A percentile compares a stretch with the other conserved stretches of the same genome.
phyloP scores from a whole-genome alignment of 2,797 vertebrate species.

The Enteromius thamalakanensis region DNA sequence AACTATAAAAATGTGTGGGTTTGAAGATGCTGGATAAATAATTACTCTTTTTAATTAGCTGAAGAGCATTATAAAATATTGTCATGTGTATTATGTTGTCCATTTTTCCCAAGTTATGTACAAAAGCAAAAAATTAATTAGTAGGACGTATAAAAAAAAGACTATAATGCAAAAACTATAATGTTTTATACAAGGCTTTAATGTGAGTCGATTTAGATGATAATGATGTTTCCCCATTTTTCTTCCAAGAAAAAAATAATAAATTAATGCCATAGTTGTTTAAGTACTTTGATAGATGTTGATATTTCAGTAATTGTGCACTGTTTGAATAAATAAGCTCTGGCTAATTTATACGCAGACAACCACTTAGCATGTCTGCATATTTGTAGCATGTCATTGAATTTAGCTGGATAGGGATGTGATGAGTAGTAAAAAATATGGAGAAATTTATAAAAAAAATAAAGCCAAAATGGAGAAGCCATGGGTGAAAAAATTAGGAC shows the following conservation, averaged over 20 bases:
- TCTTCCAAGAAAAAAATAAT: neutral
- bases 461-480: no score
- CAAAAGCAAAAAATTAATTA: neutral
- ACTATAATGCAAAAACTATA: neutral
- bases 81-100: neutral
- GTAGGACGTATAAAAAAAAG: neutral
- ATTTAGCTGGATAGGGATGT: neutral
- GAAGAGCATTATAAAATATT: neutral
- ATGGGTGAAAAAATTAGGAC: no score
- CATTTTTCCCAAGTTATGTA: neutral
- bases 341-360: neutral
- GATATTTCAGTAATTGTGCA: neutral
- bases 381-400: neutral
- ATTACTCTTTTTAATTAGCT: neutral
- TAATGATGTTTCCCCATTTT: neutral
- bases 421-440: neutral
- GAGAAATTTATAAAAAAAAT: no score
- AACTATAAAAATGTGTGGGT: neutral
- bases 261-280: neutral
- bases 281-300: neutral
- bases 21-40: neutral
- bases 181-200: neutral
- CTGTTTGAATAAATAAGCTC: neutral
- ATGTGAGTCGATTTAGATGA: neutral
- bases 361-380: neutral